Evolutionary conservation across 2,797 vertebrate genomes (phyloP).

Genomic region (Limnodromus scolopaceus): DNA sequence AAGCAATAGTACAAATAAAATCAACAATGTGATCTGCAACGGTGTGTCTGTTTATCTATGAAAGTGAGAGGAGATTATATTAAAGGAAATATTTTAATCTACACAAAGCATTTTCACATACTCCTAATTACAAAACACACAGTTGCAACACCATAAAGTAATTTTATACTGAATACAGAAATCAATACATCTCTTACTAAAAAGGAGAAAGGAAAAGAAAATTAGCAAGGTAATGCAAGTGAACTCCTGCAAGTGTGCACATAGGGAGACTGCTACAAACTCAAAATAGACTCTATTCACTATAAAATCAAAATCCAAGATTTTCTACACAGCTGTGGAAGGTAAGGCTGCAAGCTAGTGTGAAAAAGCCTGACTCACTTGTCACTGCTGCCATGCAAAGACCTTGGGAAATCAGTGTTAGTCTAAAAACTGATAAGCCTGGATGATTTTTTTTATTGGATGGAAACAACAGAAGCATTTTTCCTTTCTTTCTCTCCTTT

Average conservation of each 20-base stretch:
- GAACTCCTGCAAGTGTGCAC: neutral
- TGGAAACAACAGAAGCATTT: neutral
- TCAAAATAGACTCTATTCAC: neutral
- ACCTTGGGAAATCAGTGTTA: slow-evolving; percentile 1
- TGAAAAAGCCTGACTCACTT: neutral
- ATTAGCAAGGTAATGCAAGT: neutral
- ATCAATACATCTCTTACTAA: slow-evolving; percentile 51
- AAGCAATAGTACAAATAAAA: slow-evolving; percentile 63
- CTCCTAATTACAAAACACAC: slow-evolving; percentile 38
- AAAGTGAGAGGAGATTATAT: slow-evolving; percentile 35
- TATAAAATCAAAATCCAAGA: neutral
- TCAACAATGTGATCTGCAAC: slow-evolving; percentile 34
- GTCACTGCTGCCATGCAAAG: neutral
- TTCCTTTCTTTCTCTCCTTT: neutral
- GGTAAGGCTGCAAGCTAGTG: neutral
- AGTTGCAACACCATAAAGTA: slow-evolving; percentile 26
- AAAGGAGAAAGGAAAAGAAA: neutral
- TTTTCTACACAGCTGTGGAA: slow-evolving; percentile 23
- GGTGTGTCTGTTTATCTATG: slow-evolving; percentile 1
- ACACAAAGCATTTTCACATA: slow-evolving; percentile 45
- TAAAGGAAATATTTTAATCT: slow-evolving; percentile 58
- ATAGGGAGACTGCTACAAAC: neutral
- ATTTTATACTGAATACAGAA: slow-evolving; percentile 52
- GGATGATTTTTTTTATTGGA: neutral
- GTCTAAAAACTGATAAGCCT: neutral